These are phyloP conservation scores for Hyaena hyaena DNA, from an alignment of 2,113 vertebrate species.

Conservation along the genomic window DNA sequence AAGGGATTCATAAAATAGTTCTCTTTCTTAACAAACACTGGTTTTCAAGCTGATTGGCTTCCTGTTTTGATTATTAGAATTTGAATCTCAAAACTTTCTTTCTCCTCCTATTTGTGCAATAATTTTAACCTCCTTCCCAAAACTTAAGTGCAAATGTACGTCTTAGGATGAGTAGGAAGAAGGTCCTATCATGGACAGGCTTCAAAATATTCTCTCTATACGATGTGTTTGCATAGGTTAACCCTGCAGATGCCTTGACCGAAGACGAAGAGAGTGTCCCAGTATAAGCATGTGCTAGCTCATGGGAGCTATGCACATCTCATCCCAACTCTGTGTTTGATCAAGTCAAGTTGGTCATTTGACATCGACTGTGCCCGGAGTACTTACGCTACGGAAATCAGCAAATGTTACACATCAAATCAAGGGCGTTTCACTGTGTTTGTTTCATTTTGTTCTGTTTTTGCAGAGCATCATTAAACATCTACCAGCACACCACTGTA, in stretches of 20 bases:
- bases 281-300: not conserved
- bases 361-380: not conserved
- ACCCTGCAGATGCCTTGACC: not conserved
- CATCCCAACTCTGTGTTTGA: not conserved
- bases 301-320: not conserved
- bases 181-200: not conserved
- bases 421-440: not conserved
- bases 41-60: not conserved
- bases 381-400: not conserved
- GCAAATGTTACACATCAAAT: not conserved
- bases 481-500: not conserved
- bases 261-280: not conserved
- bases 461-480: not conserved
- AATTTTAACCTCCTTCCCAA: not conserved
- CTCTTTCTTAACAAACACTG: not conserved
- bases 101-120: not conserved
- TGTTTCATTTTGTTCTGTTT: not conserved
- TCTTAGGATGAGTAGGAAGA: not conserved
- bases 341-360: not conserved
- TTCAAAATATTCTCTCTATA: not conserved
- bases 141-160: not conserved
- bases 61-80: slow-evolving; percentile 1
- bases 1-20: not conserved
- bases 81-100: not conserved
- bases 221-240: not conserved